Percentiles rank a stretch among this genome's conserved stretches.
These are phyloP conservation scores for Atherinomorus stipes DNA, from an alignment of 2,113 vertebrate species.

Conservation along the genomic window DNA sequence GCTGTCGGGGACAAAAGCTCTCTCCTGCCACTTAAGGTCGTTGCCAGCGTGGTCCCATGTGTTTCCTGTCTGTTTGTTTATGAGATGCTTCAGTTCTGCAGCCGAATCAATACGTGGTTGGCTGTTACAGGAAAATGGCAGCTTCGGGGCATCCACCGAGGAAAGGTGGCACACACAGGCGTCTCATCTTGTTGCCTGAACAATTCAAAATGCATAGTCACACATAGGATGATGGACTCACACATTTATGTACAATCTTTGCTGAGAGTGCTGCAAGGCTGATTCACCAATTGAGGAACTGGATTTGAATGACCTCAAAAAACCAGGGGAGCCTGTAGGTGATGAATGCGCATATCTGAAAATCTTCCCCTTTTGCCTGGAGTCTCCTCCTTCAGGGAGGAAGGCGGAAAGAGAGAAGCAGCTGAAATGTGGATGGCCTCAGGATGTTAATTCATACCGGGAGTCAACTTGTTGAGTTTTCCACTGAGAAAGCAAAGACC, in stretches of 20 bases:
- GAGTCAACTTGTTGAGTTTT: conserved; percentile 69
- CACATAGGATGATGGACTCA: not conserved
- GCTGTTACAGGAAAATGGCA: conserved; percentile 47
- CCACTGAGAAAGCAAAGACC: conserved; percentile 49
- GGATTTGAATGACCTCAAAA: conserved; percentile 54
- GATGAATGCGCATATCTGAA: conserved; percentile 73
- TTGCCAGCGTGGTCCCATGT: conserved; percentile 36
- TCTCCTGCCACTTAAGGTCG: conserved; percentile 13
- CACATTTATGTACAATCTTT: not conserved
- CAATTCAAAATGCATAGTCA: conserved; percentile 18
- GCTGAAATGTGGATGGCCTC: conserved; percentile 53
- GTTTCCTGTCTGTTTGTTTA: conserved; percentile 58
- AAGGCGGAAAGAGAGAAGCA: conserved; percentile 33
- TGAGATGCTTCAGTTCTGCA: conserved; percentile 32
- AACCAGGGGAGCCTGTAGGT: conserved; percentile 52
- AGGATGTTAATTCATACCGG: conserved; percentile 64
- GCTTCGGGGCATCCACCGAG: conserved; percentile 35
- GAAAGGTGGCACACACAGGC: not conserved
- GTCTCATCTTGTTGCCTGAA: not conserved
- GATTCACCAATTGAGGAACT: conserved; percentile 41
- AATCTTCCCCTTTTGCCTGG: conserved; percentile 68
- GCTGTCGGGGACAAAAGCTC: conserved; percentile 28
- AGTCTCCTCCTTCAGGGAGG: conserved; percentile 62
- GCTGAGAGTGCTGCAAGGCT: conserved; percentile 5
- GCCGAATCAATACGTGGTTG: conserved; percentile 60